Evolutionary conservation across 1,140 invertebrate species (phyloP).

Genomic region (Neodiprion pinetum): DNA sequence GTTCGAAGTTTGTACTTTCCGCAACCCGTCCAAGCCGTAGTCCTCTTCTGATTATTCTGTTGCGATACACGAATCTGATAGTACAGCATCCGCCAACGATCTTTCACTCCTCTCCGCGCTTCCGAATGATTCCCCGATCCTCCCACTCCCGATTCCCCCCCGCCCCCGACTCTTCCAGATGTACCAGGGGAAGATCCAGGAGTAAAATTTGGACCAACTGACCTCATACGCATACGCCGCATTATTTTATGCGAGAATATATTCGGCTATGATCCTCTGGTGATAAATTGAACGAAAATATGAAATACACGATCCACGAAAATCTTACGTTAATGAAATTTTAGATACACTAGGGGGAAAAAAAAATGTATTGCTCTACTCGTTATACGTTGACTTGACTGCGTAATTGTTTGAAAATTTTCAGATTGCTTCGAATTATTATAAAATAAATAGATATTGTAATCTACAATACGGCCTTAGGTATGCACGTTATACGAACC

Average conservation of each 20-base stretch:
- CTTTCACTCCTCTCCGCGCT: background rate
- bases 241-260: background rate
- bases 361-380: too few relatives aligned
- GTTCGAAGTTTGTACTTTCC: background rate
- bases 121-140: background rate
- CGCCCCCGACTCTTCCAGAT: background rate
- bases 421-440: too few relatives aligned
- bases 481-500: too few relatives aligned
- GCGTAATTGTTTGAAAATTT: too few relatives aligned
- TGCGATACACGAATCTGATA: conserved; percentile 9
- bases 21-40: background rate
- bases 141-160: background rate
- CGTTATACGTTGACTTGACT: too few relatives aligned
- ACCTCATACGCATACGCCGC: conserved; percentile 7
- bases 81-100: conserved; percentile 9
- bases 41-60: background rate
- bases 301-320: too few relatives aligned
- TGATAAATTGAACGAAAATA: too few relatives aligned
- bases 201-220: background rate
- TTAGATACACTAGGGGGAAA: too few relatives aligned
- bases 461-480: too few relatives aligned
- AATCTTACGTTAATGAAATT: too few relatives aligned
- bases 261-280: background rate
- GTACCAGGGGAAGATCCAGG: background rate
- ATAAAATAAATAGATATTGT: too few relatives aligned